Conservation (phyloP, 1,140 invertebrate species). For the Hylaeus volcanicus region DNA sequence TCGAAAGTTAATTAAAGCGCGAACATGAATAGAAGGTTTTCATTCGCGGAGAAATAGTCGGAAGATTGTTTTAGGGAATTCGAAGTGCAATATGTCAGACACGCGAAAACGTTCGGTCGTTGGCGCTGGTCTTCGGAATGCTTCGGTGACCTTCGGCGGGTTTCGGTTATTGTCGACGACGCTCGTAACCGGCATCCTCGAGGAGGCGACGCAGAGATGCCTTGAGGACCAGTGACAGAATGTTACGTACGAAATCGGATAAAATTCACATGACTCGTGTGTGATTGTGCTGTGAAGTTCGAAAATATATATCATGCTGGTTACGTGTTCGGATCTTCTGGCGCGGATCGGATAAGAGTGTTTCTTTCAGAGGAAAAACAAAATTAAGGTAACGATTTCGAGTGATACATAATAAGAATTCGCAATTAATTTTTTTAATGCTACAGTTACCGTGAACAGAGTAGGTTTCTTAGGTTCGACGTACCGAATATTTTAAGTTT, state of each 20-base stretch:
- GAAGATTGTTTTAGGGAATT: background rate
- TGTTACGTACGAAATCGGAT: conserved; percentile 45
- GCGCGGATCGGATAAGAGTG: conserved; percentile 16
- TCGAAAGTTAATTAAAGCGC: too few relatives aligned
- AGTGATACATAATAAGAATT: background rate
- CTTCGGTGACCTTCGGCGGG: conserved; percentile 38
- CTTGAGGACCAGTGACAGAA: conserved; percentile 51
- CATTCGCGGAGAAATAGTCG: background rate
- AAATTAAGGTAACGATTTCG: conserved; percentile 29
- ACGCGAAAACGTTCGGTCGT: conserved; percentile 33
- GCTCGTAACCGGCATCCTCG: conserved; percentile 53
- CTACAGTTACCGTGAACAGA: background rate
- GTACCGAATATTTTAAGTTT: background rate
- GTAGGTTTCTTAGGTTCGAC: background rate
- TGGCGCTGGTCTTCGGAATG: conserved; percentile 26
- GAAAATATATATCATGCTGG: conserved; percentile 20
- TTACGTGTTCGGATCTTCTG: background rate
- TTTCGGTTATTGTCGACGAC: conserved; percentile 22
- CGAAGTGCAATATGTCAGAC: conserved; percentile 44
- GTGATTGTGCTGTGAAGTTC: conserved; percentile 12
- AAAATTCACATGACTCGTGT: conserved; percentile 39
- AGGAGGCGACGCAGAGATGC: conserved; percentile 48
- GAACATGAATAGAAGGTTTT: background rate
- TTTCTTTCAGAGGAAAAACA: background rate
- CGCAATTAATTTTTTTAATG: conserved; percentile 6